phyloP scores from a whole-genome alignment of 1,140 invertebrate species.

The Tyrophagus putrescentiae region DNA sequence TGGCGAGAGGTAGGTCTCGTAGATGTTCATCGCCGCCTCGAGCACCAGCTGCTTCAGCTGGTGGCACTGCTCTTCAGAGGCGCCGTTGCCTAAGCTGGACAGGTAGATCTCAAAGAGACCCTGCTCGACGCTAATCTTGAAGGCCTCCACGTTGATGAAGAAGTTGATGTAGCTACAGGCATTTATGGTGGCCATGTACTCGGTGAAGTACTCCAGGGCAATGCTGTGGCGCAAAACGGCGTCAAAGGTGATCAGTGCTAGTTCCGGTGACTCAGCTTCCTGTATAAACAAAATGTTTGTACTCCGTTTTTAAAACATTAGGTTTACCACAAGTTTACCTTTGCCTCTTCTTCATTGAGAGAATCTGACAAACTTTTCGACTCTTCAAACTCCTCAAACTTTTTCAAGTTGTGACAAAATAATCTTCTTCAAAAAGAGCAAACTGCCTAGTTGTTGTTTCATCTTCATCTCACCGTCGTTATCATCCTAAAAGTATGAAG shows the following conservation, averaged over 20 bases:
- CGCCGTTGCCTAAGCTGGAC: constrained; percentile 30
- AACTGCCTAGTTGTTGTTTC: constrained; percentile 73
- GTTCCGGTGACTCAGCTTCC: background rate
- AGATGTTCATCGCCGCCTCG: constrained; percentile 59
- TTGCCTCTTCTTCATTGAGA: constrained; percentile 2
- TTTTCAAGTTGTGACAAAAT: constrained; percentile 40
- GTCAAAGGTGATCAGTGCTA: constrained; percentile 48
- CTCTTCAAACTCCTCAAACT: constrained; percentile 4
- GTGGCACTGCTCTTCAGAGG: constrained; percentile 44
- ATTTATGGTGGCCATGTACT: constrained; percentile 55
- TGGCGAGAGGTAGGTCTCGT: constrained; percentile 62
- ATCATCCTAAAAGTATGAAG: constrained; percentile 40
- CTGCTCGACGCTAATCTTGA: constrained; percentile 58
- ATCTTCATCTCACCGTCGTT: constrained; percentile 64
- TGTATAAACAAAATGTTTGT: background rate
- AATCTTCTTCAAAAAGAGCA: constrained; percentile 61
- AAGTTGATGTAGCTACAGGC: constrained; percentile 62
- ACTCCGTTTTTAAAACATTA: constrained; percentile 6
- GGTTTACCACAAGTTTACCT: constrained; percentile 7
- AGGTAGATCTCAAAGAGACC: constrained; percentile 40
- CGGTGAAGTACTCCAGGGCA: constrained; percentile 59
- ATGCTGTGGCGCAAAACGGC: constrained; percentile 64
- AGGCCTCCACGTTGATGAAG: constrained; percentile 68
- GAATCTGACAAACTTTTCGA: background rate
- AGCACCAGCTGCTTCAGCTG: background rate